Percentiles rank a stretch among this genome's conserved stretches.
Conservation (phyloP, 2,888 invertebrate genomes). For the Plagodis dolabraria region DNA sequence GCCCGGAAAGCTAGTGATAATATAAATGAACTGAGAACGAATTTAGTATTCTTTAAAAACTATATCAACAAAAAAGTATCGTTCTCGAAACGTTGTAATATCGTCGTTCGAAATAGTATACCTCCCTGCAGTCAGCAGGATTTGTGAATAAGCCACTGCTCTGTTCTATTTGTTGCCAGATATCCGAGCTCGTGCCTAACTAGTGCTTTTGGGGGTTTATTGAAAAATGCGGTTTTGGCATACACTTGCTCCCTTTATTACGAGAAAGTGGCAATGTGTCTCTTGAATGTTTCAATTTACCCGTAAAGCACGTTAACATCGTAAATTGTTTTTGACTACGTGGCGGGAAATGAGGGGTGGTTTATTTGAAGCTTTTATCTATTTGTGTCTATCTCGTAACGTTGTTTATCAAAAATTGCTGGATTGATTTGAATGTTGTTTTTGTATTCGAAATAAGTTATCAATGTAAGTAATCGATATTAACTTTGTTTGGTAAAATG, state of each 20-base stretch:
- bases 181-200: conserved; percentile 51
- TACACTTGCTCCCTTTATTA: conserved; percentile 20
- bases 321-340: too few relatives aligned
- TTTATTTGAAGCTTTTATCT: too few relatives aligned
- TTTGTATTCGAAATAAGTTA: too few relatives aligned
- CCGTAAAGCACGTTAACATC: too few relatives aligned
- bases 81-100: conserved; percentile 35
- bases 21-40: neutral
- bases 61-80: neutral
- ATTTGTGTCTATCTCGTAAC: too few relatives aligned
- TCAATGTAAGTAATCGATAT: too few relatives aligned
- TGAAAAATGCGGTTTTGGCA: conserved; percentile 47
- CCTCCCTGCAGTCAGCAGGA: conserved; percentile 68
- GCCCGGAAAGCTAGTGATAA: too few relatives aligned
- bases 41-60: neutral
- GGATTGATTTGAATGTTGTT: too few relatives aligned
- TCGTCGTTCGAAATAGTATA: conserved; percentile 41
- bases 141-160: conserved; percentile 74
- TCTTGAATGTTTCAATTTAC: neutral
- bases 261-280: conserved; percentile 5
- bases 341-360: too few relatives aligned
- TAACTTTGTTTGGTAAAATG: too few relatives aligned
- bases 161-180: conserved; percentile 71
- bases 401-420: too few relatives aligned
- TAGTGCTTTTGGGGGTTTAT: conserved; percentile 55